These are phyloP conservation scores for Coregonus ussuriensis DNA, from an alignment of 2,797 vertebrate species.

Conservation along the genomic window DNA sequence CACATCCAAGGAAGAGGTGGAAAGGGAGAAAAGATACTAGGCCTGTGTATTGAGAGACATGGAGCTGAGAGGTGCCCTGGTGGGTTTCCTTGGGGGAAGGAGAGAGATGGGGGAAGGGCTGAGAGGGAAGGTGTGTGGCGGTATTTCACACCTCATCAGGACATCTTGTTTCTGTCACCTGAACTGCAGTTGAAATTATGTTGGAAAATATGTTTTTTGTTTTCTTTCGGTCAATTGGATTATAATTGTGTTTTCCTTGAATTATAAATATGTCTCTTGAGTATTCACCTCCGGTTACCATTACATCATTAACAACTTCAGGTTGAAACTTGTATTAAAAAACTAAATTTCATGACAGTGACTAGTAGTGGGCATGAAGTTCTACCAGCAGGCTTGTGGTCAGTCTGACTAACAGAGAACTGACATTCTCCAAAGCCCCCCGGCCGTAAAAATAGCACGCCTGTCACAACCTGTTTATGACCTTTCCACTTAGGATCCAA, in stretches of 20 bases:
- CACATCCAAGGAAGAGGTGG: slow-evolving; percentile 20
- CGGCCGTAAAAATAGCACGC: slow-evolving; percentile 62
- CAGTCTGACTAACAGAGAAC: slow-evolving; percentile 11
- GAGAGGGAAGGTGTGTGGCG: slow-evolving; percentile 29
- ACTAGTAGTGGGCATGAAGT: neutral
- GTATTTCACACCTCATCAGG: slow-evolving; percentile 53
- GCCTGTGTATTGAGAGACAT: slow-evolving; percentile 37
- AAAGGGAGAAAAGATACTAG: slow-evolving; percentile 20
- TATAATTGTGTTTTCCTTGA: neutral
- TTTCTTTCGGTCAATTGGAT: neutral
- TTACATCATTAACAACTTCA: neutral
- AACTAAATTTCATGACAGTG: neutral
- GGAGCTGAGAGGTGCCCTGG: slow-evolving; percentile 31
- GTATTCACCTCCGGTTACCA: neutral
- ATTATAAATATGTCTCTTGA: neutral
- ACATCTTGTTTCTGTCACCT: slow-evolving; percentile 54
- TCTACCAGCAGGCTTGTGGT: neutral
- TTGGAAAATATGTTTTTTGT: neutral
- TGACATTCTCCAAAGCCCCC: slow-evolving; percentile 42
- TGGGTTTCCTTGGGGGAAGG: slow-evolving; percentile 13
- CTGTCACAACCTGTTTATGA: slow-evolving; percentile 57
- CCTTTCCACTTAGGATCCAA: slow-evolving; percentile 45
- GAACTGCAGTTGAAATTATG: slow-evolving; percentile 13
- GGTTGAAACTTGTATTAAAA: neutral
- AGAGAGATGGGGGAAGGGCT: neutral